Conservation (phyloP, 1,140 invertebrate genomes). For the Battus philenor region DNA sequence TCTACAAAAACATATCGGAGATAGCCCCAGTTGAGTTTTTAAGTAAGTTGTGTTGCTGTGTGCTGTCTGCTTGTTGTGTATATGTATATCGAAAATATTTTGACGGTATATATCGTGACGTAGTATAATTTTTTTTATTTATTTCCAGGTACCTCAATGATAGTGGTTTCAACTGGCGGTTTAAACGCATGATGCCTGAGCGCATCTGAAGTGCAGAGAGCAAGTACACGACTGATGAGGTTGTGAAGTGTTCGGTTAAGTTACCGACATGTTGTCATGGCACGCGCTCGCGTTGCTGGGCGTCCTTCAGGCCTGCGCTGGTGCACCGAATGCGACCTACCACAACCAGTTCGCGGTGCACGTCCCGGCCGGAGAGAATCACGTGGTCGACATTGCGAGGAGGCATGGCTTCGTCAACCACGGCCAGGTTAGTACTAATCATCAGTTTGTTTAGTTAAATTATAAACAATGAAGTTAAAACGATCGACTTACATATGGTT, state of each 20-base stretch:
- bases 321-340: slow-evolving; percentile 72
- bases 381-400: slow-evolving; percentile 79
- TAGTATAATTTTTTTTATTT: no score
- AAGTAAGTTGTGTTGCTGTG: no score
- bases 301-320: slow-evolving; percentile 36
- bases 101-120: no score
- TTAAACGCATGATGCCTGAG: slow-evolving; percentile 19
- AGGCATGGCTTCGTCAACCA: slow-evolving; percentile 84
- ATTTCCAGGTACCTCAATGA: slow-evolving; percentile 22
- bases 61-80: no score
- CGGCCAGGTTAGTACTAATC: slow-evolving; percentile 87
- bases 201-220: slow-evolving; percentile 7
- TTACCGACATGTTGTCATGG: slow-evolving; percentile 59
- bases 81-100: no score
- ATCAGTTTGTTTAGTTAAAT: no score
- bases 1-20: no score
- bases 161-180: slow-evolving; percentile 16
- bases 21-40: no score
- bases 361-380: slow-evolving; percentile 78
- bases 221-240: slow-evolving; percentile 29
- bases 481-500: no score
- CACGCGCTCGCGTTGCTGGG: slow-evolving; percentile 55
- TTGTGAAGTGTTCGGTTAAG: slow-evolving; percentile 30
- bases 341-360: slow-evolving; percentile 89
- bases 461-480: no score